Evolutionary conservation across 1,140 invertebrate genomes (phyloP), one percentile per base, ranked within the genome.

Genomic region (Zaprionus africanus): DNA sequence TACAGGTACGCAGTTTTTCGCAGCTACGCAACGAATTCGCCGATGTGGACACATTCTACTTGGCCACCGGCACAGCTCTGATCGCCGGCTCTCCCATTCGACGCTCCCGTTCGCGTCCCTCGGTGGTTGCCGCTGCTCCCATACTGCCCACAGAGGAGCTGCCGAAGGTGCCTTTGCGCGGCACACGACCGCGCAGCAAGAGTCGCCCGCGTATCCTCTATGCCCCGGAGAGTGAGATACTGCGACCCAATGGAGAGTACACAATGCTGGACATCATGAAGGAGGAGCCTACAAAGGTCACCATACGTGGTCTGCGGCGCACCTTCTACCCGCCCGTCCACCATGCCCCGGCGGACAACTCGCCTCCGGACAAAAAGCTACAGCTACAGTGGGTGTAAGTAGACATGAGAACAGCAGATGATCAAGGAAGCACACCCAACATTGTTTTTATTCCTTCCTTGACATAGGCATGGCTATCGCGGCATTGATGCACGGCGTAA

Each of bases 301-400:
- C 96, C 11, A 97, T 98, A 66, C 95, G 96, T 72, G 98, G 98
- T 4, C 93, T 98, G 28, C 93, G 97, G 76, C 94, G 97, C 62
- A 97, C 96, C 1, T 96, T 98, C 85, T 98, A 98, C 93, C 97
- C 97, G 22, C 97, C 98, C 0, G 95, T 97, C 26, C 96, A 97
- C 79, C 95, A 97, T 84, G 95, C 97, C 6, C 95, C 96, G 6
- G 95, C 96, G 24, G 96, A 97, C 85, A 97, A 97, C 90, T 94
- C 96, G 15, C 96, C 96, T 0, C 98, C 98, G 5, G 96, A 97
- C 13, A 97, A 97, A 92, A 97, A 97, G 91, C 93, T 98, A 46
- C 95, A 97, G 78, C 94, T 99, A 0, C 97, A 98, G 85, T 99
- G 98, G 98, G 98, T 99, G 95, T 97, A 97, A 93, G 94, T 92